Evolutionary conservation across 2,113 vertebrate genomes (phyloP).

Genomic region (Calypte anna): DNA sequence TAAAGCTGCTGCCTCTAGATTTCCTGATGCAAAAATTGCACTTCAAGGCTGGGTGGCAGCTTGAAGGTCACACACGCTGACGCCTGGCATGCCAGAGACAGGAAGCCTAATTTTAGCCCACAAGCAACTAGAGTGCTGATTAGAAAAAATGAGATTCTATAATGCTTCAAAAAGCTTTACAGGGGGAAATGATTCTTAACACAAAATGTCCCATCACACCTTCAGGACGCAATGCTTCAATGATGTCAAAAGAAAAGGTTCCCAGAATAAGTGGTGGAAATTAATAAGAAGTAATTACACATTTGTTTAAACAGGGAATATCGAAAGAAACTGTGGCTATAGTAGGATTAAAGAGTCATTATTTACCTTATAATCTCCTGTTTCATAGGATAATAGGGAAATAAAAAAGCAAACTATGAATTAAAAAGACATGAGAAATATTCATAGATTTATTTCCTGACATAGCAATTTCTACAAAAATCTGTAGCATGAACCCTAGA

Average conservation of each 20-base stretch:
- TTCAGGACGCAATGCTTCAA: constrained; percentile 12
- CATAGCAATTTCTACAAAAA: not conserved
- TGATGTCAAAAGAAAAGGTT: constrained; percentile 39
- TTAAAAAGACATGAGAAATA: not conserved
- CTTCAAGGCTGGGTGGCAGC: constrained; percentile 69
- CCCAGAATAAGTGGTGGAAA: constrained; percentile 23
- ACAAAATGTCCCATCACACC: constrained; percentile 42
- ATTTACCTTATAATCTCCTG: constrained; percentile 18
- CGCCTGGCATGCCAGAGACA: constrained; percentile 52
- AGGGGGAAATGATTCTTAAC: constrained; percentile 53
- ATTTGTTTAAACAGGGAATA: constrained; percentile 21
- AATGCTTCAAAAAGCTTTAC: constrained; percentile 61
- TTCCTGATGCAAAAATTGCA: constrained; percentile 69
- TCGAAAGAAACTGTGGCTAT: constrained; percentile 30
- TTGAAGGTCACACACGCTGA: constrained; percentile 68
- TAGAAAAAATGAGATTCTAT: constrained; percentile 66
- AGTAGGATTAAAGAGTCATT: constrained; percentile 28
- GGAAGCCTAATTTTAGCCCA: constrained; percentile 70
- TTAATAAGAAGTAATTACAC: constrained; percentile 53
- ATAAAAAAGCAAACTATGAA: not conserved
- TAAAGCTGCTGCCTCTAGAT: constrained; percentile 64
- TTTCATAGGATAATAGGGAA: constrained; percentile 12
- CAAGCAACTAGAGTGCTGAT: constrained; percentile 59
- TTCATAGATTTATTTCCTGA: not conserved
- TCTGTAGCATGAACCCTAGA: not conserved